Percentiles rank a stretch among this genome's conserved stretches.
Evolutionary conservation across 2,797 vertebrate species (phyloP).

Genomic region (Limosa lapponica): DNA sequence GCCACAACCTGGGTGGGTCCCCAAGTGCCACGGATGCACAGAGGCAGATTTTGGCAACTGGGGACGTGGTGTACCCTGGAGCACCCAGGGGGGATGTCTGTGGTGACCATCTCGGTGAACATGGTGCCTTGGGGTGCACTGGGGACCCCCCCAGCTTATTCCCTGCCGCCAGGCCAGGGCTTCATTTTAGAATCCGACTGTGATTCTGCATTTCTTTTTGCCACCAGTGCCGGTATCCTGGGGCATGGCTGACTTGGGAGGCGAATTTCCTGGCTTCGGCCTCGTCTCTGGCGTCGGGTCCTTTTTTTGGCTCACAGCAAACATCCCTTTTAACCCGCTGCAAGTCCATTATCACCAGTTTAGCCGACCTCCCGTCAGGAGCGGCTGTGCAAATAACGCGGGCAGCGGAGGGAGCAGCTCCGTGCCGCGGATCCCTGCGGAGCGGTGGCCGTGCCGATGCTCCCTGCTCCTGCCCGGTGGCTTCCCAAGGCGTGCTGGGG

Average conservation of each 20-base stretch:
- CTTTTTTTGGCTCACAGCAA: background rate
- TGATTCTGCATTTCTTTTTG: background rate
- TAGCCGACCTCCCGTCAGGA: background rate
- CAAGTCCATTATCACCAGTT: background rate
- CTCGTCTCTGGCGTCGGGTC: background rate
- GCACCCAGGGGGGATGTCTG: accelerated
- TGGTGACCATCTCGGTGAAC: background rate
- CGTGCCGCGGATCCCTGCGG: background rate
- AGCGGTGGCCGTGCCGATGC: background rate
- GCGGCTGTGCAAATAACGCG: background rate
- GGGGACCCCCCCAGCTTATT: accelerated
- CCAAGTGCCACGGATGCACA: background rate
- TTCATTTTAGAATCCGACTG: accelerated
- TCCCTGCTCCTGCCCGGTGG: background rate
- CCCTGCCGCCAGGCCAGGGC: background rate
- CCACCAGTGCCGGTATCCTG: accelerated
- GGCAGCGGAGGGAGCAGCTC: background rate
- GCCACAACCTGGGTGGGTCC: accelerated
- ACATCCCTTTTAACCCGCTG: background rate
- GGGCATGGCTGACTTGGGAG: background rate
- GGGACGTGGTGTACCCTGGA: background rate
- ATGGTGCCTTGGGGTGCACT: accelerated
- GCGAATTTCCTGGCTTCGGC: background rate
- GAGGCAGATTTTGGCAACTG: background rate
- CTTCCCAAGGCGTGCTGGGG: background rate